phyloP scores from a whole-genome alignment of 2,113 vertebrate species.

The Emberiza fucata region DNA sequence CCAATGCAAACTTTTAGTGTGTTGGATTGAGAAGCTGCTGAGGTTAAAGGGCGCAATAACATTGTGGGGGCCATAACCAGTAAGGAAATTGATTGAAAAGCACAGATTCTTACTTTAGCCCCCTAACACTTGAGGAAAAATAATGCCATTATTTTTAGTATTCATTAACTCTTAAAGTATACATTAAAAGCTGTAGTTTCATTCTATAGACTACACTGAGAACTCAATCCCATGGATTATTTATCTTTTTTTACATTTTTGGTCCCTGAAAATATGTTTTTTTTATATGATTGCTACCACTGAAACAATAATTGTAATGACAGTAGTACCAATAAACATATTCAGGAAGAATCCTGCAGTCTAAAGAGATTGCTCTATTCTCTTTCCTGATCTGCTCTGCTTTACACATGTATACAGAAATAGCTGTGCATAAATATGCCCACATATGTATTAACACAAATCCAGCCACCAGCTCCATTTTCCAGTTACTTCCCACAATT shows the following conservation, averaged over 20 bases:
- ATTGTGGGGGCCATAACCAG: background rate
- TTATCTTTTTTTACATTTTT: background rate
- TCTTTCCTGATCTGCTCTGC: background rate
- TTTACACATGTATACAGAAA: background rate
- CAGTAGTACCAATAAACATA: background rate
- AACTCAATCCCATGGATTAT: background rate
- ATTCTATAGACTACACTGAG: background rate
- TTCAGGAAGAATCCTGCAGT: background rate
- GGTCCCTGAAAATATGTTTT: background rate
- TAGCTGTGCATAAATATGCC: background rate
- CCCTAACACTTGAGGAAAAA: background rate
- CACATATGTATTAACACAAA: background rate
- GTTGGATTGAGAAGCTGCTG: background rate
- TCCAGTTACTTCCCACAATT: background rate
- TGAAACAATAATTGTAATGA: background rate
- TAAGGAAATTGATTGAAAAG: background rate
- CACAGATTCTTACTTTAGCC: background rate
- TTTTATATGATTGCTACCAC: background rate
- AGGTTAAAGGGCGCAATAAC: background rate
- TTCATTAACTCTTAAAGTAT: background rate
- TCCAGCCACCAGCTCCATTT: background rate
- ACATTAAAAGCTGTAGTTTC: background rate
- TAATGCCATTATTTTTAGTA: background rate
- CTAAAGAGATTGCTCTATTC: background rate
- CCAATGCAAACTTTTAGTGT: background rate